Percentiles rank a stretch among this genome's conserved stretches.
phyloP scores from a whole-genome alignment of 1,140 invertebrate species.

The Galleria mellonella region DNA sequence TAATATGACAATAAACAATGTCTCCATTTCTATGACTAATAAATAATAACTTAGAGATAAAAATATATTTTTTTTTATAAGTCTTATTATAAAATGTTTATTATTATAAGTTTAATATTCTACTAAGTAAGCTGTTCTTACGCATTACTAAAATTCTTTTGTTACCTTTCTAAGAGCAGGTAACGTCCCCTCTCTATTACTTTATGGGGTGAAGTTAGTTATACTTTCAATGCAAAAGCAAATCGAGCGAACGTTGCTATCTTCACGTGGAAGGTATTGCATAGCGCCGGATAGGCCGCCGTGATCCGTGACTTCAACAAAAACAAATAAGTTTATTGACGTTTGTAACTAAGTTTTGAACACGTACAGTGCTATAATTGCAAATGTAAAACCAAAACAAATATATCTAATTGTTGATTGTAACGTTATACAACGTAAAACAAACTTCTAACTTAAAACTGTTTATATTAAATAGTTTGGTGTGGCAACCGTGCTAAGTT shows the following conservation, averaged over 20 bases:
- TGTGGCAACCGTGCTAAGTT: conserved; percentile 35
- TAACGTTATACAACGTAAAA: conserved; percentile 33
- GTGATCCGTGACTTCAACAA: conserved; percentile 40
- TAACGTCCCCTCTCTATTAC: conserved; percentile 21
- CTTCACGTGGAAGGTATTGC: background rate
- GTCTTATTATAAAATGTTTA: too few relatives aligned
- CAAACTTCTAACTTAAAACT: conserved; percentile 49
- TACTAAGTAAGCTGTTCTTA: too few relatives aligned
- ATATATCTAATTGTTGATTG: conserved; percentile 33
- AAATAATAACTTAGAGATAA: too few relatives aligned
- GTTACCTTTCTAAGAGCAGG: conserved; percentile 11
- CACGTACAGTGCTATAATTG: conserved; percentile 39
- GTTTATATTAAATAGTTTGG: conserved; percentile 55
- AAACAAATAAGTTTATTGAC: conserved; percentile 53
- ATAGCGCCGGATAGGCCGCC: too few relatives aligned
- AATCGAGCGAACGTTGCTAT: conserved; percentile 1
- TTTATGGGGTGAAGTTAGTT: conserved; percentile 26
- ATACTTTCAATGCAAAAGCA: conserved; percentile 9
- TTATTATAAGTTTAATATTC: too few relatives aligned
- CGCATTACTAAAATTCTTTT: too few relatives aligned
- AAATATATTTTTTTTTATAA: too few relatives aligned
- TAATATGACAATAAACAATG: too few relatives aligned
- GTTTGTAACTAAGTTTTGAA: conserved; percentile 26
- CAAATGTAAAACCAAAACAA: conserved; percentile 35
- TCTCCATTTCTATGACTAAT: too few relatives aligned